phyloP scores from a whole-genome alignment of 2,113 vertebrate species.

The Pteropus alecto region DNA sequence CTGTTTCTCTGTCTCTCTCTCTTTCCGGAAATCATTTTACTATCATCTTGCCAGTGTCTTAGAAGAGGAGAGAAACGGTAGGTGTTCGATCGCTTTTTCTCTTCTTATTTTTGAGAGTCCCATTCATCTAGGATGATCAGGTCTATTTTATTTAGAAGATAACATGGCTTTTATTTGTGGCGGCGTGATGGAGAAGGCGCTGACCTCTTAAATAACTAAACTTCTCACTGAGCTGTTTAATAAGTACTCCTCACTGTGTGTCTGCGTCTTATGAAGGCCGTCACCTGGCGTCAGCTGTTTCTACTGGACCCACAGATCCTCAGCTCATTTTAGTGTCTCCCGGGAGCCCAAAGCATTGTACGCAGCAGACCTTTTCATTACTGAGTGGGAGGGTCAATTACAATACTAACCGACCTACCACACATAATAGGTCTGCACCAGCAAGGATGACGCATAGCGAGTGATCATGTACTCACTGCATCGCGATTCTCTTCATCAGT shows the following conservation, averaged over 20 bases:
- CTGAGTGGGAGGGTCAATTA: background rate
- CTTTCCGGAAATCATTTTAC: background rate
- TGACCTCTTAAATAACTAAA: background rate
- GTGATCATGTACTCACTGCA: background rate
- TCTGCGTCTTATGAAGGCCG: background rate
- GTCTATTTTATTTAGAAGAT: background rate
- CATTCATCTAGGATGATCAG: background rate
- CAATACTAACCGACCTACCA: background rate
- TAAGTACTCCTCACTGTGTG: accelerated
- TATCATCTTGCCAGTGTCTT: background rate
- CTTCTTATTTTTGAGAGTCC: background rate
- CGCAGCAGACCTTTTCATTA: background rate
- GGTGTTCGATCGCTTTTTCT: background rate
- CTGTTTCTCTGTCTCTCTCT: background rate
- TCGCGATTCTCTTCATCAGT: background rate
- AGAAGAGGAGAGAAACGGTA: background rate
- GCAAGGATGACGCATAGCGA: background rate
- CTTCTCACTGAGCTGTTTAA: background rate
- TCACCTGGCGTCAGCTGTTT: background rate
- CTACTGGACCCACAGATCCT: too few species aligned
- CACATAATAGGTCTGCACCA: too few species aligned
- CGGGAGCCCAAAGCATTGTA: background rate
- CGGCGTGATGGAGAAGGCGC: background rate
- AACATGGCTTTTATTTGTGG: background rate
- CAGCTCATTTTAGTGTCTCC: background rate